Base-by-base conservation (phyloP, 2,113 vertebrate species). In the Aptenodytes patagonicus region DNA sequence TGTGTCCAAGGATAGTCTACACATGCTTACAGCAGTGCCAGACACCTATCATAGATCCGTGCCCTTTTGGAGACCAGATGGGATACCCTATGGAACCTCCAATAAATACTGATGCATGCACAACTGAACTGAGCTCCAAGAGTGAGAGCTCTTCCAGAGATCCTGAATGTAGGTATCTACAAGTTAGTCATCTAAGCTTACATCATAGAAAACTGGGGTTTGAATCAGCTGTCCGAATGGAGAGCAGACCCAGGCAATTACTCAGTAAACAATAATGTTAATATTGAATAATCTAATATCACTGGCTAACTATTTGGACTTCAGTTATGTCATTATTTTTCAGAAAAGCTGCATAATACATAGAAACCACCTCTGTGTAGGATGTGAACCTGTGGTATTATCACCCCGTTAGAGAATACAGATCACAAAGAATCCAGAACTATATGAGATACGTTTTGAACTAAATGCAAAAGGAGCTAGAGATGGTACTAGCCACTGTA, bases 391-490 rank as follows among this genome's bases (percentile, higher is more conserved):
- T 58, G 25, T 32, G 55, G 19, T n/a, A 60, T 13, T 71, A 42
- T 28, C 20, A 4, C 11, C 13, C 24, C 19, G 0, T 26, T 80
- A 47, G 31, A 32, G 21, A 66, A 49, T 4, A 32, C 2, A 55
- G 20, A 57, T 2, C 2, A 32, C 13, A 79, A 68, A 64, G 17
- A 75, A 10, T 15, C 15, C 7, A 29, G 73, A 82, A 71, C 22
- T 3, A 8, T n/a, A 18, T 0, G 1, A 60, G 7, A 21, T 25
- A 17, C 17, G 20, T 76, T 72, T 38, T 2, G 11, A 51, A 77
- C 66, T 19, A 36, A 70, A 17, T 36, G 47, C 31, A 42, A 40
- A 84, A 68, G 32, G 19, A 21, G 16, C 28, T 64, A 22, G 20
- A 29, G 18, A 20, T 25, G 3, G 4, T 28, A 17, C 20, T 20